Conservation (phyloP, 1,140 invertebrate species). For the Pentalonia nigronervosa region DNA sequence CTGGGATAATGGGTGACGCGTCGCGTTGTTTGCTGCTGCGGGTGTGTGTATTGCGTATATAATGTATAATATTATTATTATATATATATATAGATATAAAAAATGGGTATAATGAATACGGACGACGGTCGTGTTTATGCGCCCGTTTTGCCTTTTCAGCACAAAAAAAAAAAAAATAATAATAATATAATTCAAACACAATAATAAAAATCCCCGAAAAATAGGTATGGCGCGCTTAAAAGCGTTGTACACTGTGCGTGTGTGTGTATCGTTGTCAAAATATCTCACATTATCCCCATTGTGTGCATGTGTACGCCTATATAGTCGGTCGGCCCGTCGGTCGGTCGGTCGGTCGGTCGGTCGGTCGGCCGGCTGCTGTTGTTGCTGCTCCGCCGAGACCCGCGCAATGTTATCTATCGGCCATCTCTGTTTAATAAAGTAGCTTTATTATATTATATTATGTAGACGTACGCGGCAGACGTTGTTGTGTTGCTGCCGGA, state of each 20-base stretch:
- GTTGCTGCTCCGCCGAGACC: background rate
- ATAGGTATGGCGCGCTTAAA: background rate
- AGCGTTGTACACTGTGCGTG: background rate
- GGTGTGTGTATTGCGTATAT: background rate
- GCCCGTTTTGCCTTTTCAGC: conserved; percentile 26
- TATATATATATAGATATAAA: no score
- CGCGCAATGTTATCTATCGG: background rate
- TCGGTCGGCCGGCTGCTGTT: conserved; percentile 29
- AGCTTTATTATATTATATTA: conserved; percentile 44
- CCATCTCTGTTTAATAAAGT: conserved; percentile 54
- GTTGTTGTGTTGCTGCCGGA: background rate
- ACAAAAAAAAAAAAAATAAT: conserved; percentile 20
- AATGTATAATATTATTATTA: background rate
- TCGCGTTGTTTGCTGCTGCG: background rate
- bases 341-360: background rate
- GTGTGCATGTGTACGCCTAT: background rate
- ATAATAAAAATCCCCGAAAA: conserved; percentile 7
- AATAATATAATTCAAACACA: background rate
- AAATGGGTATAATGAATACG: background rate
- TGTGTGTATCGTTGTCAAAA: conserved; percentile 44
- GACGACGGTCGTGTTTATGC: background rate
- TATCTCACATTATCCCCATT: conserved; percentile 34
- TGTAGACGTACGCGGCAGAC: background rate
- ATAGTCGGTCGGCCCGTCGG: background rate
- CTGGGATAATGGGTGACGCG: background rate